Evolutionary conservation across 1,140 invertebrate genomes (phyloP).

Genomic region (Drosophila athabasca): DNA sequence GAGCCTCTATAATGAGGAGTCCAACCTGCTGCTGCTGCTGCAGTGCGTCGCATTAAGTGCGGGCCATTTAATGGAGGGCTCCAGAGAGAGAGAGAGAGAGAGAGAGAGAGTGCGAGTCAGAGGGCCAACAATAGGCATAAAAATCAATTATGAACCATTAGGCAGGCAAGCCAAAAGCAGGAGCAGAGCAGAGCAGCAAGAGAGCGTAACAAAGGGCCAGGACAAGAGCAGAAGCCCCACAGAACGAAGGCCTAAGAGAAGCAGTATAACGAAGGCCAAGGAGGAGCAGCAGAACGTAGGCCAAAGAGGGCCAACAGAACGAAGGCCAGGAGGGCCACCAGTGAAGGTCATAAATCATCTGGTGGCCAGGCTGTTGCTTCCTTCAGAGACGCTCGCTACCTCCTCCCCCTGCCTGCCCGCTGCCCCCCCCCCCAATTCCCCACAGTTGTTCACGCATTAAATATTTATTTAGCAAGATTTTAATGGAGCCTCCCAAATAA

Average conservation of each 20-base stretch:
- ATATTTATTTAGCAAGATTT: constrained; percentile 80
- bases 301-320: background rate
- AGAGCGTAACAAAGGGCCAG: constrained; percentile 31
- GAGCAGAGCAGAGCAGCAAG: constrained; percentile 20
- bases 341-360: constrained; percentile 70
- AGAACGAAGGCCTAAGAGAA: too few relatives aligned
- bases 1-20: constrained; percentile 1
- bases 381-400: constrained; percentile 10
- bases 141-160: constrained; percentile 81
- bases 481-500: constrained; percentile 70
- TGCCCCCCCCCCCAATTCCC: constrained; percentile 6
- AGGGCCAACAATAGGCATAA: constrained; percentile 74
- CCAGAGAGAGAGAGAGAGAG: too few relatives aligned
- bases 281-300: background rate
- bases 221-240: background rate
- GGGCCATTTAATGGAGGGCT: constrained; percentile 62
- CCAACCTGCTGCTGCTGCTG: constrained; percentile 19
- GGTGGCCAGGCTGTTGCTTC: constrained; percentile 67
- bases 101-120: too few relatives aligned
- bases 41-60: constrained; percentile 73
- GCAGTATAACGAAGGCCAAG: too few relatives aligned
- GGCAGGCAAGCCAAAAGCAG: constrained; percentile 32
- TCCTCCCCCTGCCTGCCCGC: background rate
- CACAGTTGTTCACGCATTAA: constrained; percentile 77
- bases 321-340: constrained; percentile 22